Conservation (phyloP, 2,113 vertebrate genomes). For the Irena cyanogastra region DNA sequence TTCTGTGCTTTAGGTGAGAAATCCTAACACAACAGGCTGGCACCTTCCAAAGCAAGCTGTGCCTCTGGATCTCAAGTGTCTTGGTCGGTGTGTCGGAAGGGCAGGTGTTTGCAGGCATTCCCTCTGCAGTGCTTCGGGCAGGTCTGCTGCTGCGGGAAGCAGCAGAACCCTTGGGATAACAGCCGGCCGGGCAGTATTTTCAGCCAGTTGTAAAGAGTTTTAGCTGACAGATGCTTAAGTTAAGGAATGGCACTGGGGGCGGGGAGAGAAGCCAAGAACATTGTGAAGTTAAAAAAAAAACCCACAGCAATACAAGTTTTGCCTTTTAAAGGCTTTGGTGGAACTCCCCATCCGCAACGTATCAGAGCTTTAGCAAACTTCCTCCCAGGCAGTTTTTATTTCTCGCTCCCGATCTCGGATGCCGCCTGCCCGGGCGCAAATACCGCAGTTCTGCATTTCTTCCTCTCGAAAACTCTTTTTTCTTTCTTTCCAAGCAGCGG, state of each 20-base stretch:
- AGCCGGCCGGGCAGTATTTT: background rate
- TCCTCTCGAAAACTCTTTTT: background rate
- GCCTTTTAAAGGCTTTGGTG: background rate
- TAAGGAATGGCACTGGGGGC: background rate
- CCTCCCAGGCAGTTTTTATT: background rate
- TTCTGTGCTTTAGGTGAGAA: background rate
- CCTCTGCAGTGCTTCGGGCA: background rate
- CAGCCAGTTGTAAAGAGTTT: background rate
- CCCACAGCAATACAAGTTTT: background rate
- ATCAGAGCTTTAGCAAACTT: background rate
- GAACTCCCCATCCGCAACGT: background rate
- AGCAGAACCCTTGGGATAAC: background rate
- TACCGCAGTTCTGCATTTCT: background rate
- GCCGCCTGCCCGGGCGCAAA: background rate
- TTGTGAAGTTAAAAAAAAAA: background rate
- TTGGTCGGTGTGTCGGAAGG: background rate
- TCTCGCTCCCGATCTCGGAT: background rate
- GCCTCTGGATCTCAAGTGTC: background rate
- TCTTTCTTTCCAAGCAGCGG: background rate
- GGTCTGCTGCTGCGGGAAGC: background rate
- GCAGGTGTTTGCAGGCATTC: background rate
- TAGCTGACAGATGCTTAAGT: background rate
- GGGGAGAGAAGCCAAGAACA: background rate
- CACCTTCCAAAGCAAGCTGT: background rate
- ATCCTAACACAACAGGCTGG: background rate